These are phyloP conservation scores for Chromobotia macracanthus DNA, from an alignment of 2,797 vertebrate species.

Conservation along the genomic window DNA sequence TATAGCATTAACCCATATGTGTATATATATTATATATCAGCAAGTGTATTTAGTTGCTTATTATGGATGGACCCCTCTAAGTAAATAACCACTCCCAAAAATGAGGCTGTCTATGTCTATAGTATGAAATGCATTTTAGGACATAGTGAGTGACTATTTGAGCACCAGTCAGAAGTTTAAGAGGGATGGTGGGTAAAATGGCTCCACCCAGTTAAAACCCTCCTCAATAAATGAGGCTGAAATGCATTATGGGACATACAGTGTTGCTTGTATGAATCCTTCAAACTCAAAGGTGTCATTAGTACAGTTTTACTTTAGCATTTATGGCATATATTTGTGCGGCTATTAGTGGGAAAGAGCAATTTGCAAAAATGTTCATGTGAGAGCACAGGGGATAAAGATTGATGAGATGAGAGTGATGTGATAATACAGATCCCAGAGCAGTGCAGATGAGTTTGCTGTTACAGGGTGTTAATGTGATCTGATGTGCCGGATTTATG, in stretches of 20 bases:
- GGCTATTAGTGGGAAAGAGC: not conserved
- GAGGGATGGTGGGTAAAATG: too few species aligned
- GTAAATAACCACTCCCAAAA: not conserved
- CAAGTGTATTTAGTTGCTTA: constrained; percentile 82
- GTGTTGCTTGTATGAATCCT: too few species aligned
- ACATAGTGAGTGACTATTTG: too few species aligned
- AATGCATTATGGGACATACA: not conserved
- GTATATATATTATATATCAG: constrained; percentile 55
- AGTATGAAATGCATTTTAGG: not conserved
- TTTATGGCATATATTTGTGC: not conserved
- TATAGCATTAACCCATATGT: constrained; percentile 64
- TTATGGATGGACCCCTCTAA: constrained; percentile 41
- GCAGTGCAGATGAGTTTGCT: not conserved
- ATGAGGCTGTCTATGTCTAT: not conserved
- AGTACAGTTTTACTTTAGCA: too few species aligned
- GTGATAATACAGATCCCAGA: not conserved
- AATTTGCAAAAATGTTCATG: not conserved
- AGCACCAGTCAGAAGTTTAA: too few species aligned
- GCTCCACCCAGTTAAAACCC: not conserved
- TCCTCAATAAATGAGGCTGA: not conserved
- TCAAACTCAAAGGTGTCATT: too few species aligned
- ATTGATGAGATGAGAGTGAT: not conserved
- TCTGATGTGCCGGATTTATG: constrained; percentile 74
- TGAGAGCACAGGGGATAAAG: not conserved
- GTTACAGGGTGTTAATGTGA: constrained; percentile 73